These are phyloP conservation scores for Laodelphax striatellus DNA, from an alignment of 1,140 invertebrate genomes.

Conservation along the genomic window DNA sequence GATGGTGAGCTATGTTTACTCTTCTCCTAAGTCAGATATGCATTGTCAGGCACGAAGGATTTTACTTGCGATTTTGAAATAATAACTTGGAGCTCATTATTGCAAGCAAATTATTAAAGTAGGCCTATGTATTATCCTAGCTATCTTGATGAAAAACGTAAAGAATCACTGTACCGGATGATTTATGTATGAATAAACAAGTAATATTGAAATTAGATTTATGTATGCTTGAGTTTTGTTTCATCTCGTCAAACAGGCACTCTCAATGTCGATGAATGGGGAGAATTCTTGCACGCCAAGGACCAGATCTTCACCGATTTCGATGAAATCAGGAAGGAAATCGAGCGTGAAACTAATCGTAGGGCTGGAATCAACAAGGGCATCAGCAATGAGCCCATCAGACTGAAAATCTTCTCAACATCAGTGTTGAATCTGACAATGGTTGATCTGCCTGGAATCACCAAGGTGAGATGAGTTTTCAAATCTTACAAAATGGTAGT, in stretches of 20 bases:
- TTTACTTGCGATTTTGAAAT: background rate
- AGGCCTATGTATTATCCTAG: background rate
- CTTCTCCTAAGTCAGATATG: background rate
- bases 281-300: slow-evolving; percentile 87
- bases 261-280: slow-evolving; percentile 87
- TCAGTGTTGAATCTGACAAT: slow-evolving; percentile 92
- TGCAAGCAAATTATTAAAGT: background rate
- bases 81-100: background rate
- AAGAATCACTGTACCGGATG: too few species aligned
- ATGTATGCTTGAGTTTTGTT: too few species aligned
- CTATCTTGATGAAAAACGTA: too few species aligned
- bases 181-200: too few species aligned
- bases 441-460: slow-evolving; percentile 96
- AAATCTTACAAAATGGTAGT: background rate
- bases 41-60: background rate
- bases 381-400: slow-evolving; percentile 92
- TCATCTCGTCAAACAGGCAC: slow-evolving; percentile 48
- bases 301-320: slow-evolving; percentile 87
- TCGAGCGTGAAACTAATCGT: slow-evolving; percentile 86
- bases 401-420: slow-evolving; percentile 88
- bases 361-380: slow-evolving; percentile 93
- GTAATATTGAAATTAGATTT: too few species aligned
- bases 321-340: slow-evolving; percentile 81
- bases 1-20: slow-evolving; percentile 48
- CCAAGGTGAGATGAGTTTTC: slow-evolving; percentile 55